Base-by-base conservation (phyloP, 2,113 vertebrate genomes). In the Scolopax mira region DNA sequence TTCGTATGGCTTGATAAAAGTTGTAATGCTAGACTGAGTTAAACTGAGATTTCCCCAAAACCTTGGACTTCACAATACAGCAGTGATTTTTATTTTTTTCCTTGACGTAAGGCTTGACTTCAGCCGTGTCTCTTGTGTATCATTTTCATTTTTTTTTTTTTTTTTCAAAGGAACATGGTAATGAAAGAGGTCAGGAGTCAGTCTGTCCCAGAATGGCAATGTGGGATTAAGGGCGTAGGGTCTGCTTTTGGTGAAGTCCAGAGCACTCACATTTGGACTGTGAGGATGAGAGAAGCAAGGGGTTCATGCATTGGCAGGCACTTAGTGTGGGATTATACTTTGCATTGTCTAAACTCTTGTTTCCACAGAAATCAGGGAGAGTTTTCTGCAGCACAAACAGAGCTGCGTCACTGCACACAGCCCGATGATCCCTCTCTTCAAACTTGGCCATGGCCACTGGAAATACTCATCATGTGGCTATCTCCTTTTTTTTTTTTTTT, bases 121-220 rank as follows among this genome's bases (percentile, higher is more conserved):
- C 70, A 87, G 42, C 77, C 7, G 3, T 90, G 72, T 95, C 66
- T 95, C 71, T 90, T 69, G 69, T 85, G 75, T 90, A 91, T 94
- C 3, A 57, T 79, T 97, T 97, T 95, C 60, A 73, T 92, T 97
- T 97, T 88, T 87, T 71, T 52, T 17, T 92, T 97, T 97, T 88
- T 87, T 71, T 52, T 17, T 48, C 46, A 31, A 88, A 79, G 66
- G 19, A 81, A 16, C 11, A 9, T 21, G 46, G 72, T 96, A 95
- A 93, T 95, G 87, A 80, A 96, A 96, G 78, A 90, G 72, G 58
- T 96, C 72, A 88, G 94, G 83, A 96, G 44, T 78, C 23, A 55
- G 58, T 85, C 27, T 78, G 44, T 62, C 37, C 42, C 3, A n/a
- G 67, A 70, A 39, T 48, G 67, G 41, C 64, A 54, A 12, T 44